These are phyloP conservation scores for Cyaniris semiargus DNA, from an alignment of 2,888 invertebrate genomes.

Conservation along the genomic window DNA sequence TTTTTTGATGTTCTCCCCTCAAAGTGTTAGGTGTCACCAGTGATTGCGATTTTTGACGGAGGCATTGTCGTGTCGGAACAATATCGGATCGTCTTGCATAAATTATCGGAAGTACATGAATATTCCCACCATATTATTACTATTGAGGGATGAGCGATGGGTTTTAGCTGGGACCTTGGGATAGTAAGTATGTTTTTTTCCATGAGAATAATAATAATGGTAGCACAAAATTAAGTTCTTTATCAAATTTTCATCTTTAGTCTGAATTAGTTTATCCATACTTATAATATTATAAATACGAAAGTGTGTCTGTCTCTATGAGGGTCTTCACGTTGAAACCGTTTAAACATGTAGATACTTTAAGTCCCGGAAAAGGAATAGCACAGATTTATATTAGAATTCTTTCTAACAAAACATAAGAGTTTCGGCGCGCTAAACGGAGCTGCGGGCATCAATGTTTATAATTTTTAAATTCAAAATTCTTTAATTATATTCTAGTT, in stretches of 20 bases:
- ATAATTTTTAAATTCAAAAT: background rate
- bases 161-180: conserved; percentile 13
- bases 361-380: too few relatives aligned
- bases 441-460: too few relatives aligned
- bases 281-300: too few relatives aligned
- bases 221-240: background rate
- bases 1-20: conserved; percentile 52
- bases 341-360: too few relatives aligned
- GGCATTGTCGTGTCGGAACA: conserved; percentile 61
- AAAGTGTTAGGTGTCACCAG: conserved; percentile 73
- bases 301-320: too few relatives aligned
- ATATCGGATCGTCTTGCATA: conserved; percentile 73
- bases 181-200: background rate
- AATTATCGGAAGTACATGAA: conserved; percentile 73
- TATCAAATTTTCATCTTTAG: background rate
- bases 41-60: conserved; percentile 74
- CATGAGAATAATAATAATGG: background rate
- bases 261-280: too few relatives aligned
- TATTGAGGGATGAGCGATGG: conserved; percentile 42
- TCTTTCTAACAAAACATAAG: too few relatives aligned
- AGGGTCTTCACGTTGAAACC: too few relatives aligned
- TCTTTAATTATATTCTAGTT: background rate
- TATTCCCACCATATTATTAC: conserved; percentile 73
- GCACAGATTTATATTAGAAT: too few relatives aligned
- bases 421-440: too few relatives aligned